Base-by-base conservation (phyloP, 2,888 invertebrate species). In the Rosalia funebris region DNA sequence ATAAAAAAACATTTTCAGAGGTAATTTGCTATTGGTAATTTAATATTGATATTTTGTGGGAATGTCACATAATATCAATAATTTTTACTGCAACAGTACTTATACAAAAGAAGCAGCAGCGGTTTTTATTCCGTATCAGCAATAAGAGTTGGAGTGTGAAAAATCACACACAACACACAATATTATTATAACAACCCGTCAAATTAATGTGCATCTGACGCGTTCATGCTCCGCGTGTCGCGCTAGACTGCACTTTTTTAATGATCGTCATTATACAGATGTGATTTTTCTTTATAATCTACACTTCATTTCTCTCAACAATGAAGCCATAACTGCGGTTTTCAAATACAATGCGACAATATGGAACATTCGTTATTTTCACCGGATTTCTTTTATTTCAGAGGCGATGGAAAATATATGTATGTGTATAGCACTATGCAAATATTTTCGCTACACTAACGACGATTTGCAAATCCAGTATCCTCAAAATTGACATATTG, bases 201-300 rank as follows among this genome's bases (percentile, higher is more conserved):
- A 7, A 25, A 25, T 25, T 7, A 7, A 25, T 7, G 4, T 3
- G 4, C 25, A 25, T 25, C 25, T 25, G 4, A 25, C 7, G 7
- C 25, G 25, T 7, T 25, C 25, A 7, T 14, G 25, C 2, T 20
- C 20, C 14, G 25, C 25, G 3, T 14, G 31, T 31, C 45, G 14
- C 39, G 31, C 12, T 31, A 45, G 12, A 14, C 9, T 14, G 45
- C 45, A 20, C 20, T 31, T 31, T 45, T 45, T 25, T 25, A 45
- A 45, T 14, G 45, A 45, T 45, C 45, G 1, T 11, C 9, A 14
- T 34, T 47, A n/a, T 15, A 31, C 4, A 47, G 32, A n/a, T 34
- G 31, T 9, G 32, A 34, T 47, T 47, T 34, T 31, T 34, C 34
- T 47, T 17, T 12, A n/a, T n/a, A 16, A 47, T 14, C 14, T n/a